A percentile compares a stretch with the other conserved stretches of the same genome.
phyloP scores from a whole-genome alignment of 2,113 vertebrate genomes.

The Candoia aspera region DNA sequence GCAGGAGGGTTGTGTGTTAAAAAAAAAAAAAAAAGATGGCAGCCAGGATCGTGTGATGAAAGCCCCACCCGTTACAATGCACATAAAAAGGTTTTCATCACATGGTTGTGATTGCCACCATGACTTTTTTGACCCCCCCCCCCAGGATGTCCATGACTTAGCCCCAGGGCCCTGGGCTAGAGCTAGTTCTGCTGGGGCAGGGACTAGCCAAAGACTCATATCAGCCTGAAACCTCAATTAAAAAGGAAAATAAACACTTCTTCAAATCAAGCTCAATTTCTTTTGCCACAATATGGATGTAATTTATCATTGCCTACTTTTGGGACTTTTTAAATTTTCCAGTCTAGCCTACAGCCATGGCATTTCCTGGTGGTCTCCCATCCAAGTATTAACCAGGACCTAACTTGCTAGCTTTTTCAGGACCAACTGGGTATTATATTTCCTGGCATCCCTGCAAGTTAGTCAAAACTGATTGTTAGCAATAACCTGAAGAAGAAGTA shows the following conservation, averaged over 20 bases:
- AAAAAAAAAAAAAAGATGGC: too few relatives aligned
- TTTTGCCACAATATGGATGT: too few relatives aligned
- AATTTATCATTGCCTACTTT: not conserved
- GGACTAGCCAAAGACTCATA: not conserved
- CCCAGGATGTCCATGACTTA: not conserved
- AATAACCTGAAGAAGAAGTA: not conserved
- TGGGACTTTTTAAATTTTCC: not conserved
- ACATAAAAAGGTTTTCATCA: too few relatives aligned
- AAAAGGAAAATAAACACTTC: not conserved
- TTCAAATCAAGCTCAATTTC: not conserved
- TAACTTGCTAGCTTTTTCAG: not conserved
- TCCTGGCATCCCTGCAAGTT: not conserved
- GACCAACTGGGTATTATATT: not conserved
- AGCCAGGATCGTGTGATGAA: too few relatives aligned
- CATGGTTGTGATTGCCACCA: too few relatives aligned
- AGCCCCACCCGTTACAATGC: too few relatives aligned
- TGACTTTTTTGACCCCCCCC: not conserved
- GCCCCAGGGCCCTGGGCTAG: not conserved
- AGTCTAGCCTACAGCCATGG: not conserved
- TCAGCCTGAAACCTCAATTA: not conserved
- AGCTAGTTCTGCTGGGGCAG: not conserved
- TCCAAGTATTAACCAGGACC: not conserved
- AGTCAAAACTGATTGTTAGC: not conserved
- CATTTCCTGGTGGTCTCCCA: not conserved
- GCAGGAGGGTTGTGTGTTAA: too few relatives aligned